A percentile compares a stretch with the other conserved stretches of the same genome.
Evolutionary conservation across 2,888 invertebrate genomes (phyloP).

Genomic region (Tortricodes alternella): DNA sequence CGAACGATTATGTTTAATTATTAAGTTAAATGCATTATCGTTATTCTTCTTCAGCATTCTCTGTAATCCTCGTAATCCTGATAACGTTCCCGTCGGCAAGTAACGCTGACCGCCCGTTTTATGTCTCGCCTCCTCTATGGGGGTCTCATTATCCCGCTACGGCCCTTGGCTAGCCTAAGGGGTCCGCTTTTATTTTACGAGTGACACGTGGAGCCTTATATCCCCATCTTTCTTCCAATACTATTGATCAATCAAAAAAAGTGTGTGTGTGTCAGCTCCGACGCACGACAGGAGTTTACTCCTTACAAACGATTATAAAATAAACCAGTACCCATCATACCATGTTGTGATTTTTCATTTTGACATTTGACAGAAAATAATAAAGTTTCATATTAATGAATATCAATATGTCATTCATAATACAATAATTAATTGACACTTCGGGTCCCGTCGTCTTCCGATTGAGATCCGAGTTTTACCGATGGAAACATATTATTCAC

Average conservation of each 20-base stretch:
- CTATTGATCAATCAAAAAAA: not conserved
- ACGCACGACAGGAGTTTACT: too few species aligned
- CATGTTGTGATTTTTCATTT: too few species aligned
- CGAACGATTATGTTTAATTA: too few species aligned
- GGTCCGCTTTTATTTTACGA: conserved; percentile 28
- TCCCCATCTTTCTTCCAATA: conserved; percentile 5
- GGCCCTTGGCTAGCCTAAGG: conserved; percentile 39
- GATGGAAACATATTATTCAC: too few species aligned
- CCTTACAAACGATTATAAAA: too few species aligned
- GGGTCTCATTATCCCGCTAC: conserved; percentile 53
- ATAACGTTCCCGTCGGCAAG: conserved; percentile 42
- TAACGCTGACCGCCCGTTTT: conserved; percentile 39
- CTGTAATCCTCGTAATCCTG: conserved; percentile 12
- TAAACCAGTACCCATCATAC: too few species aligned
- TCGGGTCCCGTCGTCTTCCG: too few species aligned
- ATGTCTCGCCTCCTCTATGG: conserved; percentile 38
- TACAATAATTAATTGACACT: too few species aligned
- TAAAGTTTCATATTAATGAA: not conserved
- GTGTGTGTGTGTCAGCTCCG: too few species aligned
- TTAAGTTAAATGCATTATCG: too few species aligned
- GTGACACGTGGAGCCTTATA: conserved; percentile 28
- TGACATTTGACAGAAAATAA: not conserved
- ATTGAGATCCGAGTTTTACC: too few species aligned
- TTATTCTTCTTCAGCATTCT: conserved; percentile 2
- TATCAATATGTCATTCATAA: too few species aligned